Evolutionary conservation across 2,797 vertebrate genomes (phyloP), one percentile per base, ranked within the genome.

Genomic region (Oceanodroma leucorhoa): DNA sequence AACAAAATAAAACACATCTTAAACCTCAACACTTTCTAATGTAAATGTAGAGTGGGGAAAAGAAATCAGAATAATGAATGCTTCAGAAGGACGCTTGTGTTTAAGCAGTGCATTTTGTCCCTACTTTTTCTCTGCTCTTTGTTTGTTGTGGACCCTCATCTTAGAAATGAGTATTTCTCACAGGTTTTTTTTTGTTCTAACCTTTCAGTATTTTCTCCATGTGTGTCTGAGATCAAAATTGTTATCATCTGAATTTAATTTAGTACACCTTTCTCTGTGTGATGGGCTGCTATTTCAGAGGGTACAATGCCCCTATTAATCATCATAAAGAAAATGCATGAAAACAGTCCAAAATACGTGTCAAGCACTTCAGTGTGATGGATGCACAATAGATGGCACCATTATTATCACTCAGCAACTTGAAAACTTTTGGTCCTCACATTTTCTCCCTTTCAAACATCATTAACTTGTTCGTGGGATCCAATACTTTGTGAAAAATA

Each of bases 361-460:
- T 84, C 89, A 93, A 92, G 50, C 11, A 67, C 48, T 94, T 92
- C 89, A 80, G 26, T 79, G 80, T 96, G 95, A 97, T 89, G 81
- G 92, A 96, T 95, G 84, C 29, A 66, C 65, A 83, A 69, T 77
- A 89, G 69, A 67, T 46, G 79, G 48, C 30, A 78, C 69, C 71
- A 50, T 89, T 94, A 95, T 93, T 96, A 61, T 95, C 92, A 91
- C 60, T 96, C 81, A 82, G 34, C 77, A 89, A 84, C 60, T 91
- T 86, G 83, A 95, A 83, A 96, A 95, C 58, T 91, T 96, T 94
- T 40, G 64, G 48, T 87, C 64, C 93, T 84, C 70, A 41, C 53
- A 57, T 89, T 93, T 96, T 94, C 81, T 96, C 80, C 27, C 20
- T 78, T 96, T 67, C 45, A 93, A 83, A 81, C 89, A 81, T 72